Evolutionary conservation across 2,888 invertebrate genomes (phyloP), one percentile per base, ranked within the genome.

Genomic region (Selenia dentaria): DNA sequence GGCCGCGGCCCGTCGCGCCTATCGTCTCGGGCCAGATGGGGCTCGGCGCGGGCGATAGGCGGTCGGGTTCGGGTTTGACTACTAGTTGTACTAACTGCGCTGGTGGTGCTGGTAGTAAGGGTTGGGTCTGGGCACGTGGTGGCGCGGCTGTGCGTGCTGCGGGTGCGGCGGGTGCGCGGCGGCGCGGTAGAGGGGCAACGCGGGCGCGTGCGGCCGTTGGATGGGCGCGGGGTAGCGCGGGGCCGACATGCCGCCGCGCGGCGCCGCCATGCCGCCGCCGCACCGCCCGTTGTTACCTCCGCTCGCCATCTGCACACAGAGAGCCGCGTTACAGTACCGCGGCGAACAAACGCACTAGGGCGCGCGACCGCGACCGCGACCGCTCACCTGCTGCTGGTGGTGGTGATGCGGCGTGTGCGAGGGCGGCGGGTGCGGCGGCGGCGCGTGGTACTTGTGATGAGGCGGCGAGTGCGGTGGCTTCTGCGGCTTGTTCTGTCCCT

Each of bases 161-260:
- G 42, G 53, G 33, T 47, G 54, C 41, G 38, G 65, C 53, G 33
- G 38, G 27, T 29, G 49, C 43, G 60, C 34, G 61, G 57, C 51
- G 51, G 57, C 52, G 51, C 67, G 60, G 78, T 76, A 88, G 67
- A 76, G 63, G 37, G 83, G 80, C 71, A 74, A 63, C 43, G 81
- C 79, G 56, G 85, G 84, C 67, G 87, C 83, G 65, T 78, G 86
- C 57, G 92, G 92, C 14, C 92, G 84, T 80, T 92, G 92, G 64
- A 92, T 92, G 61, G 92, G 92, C 66, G 92, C 82, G 31, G 92
- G 92, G 78, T 91, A 92, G 51, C 91, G 87, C 69, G 86, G 87
- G 56, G 84, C 80, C 71, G 53, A 68, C 12, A 31, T 20, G 37
- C 33, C 38, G 27, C 13, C 39, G 33, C 42, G 35, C 12, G 35